Evolutionary conservation across 2,113 vertebrate species (phyloP).

Genomic region (Anser brachyrhynchus): DNA sequence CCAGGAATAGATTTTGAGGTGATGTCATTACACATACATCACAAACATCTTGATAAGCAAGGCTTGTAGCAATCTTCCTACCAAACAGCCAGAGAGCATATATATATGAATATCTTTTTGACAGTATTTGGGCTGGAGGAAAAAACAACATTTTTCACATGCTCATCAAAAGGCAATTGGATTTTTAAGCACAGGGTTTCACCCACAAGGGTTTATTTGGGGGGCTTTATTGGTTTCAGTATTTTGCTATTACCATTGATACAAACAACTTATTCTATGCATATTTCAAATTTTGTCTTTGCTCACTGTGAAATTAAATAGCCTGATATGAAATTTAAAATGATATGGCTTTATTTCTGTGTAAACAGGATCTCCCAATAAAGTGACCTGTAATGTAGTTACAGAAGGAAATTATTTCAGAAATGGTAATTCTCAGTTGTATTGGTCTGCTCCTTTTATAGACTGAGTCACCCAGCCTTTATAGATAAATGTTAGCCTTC

Average conservation of each 20-base stretch:
- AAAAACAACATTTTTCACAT: constrained; percentile 11
- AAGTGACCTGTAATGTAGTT: constrained; percentile 22
- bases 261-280: not conserved
- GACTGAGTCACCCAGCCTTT: not conserved
- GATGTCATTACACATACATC: not conserved
- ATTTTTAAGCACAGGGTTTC: constrained; percentile 39
- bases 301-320: constrained; percentile 17
- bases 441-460: not conserved
- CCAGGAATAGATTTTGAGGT: constrained; percentile 21
- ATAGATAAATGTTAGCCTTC: not conserved
- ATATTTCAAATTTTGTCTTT: constrained; percentile 6
- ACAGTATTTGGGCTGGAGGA: constrained; percentile 18
- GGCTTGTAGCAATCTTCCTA: constrained; percentile 35
- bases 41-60: constrained; percentile 1
- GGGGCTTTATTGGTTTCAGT: not conserved
- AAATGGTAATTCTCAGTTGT: constrained; percentile 8
- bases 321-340: not conserved
- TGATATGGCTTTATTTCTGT: constrained; percentile 15
- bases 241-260: not conserved
- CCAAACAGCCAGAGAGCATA: not conserved
- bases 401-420: constrained; percentile 16
- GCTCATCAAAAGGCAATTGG: constrained; percentile 23
- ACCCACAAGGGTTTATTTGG: not conserved
- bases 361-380: constrained; percentile 16
- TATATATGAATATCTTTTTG: constrained; percentile 26